A percentile compares a stretch with the other conserved stretches of the same genome.
Conservation (phyloP, 37 sponge, comb jelly and placozoan species). For the Chondrilla cf. caribensis region DNA sequence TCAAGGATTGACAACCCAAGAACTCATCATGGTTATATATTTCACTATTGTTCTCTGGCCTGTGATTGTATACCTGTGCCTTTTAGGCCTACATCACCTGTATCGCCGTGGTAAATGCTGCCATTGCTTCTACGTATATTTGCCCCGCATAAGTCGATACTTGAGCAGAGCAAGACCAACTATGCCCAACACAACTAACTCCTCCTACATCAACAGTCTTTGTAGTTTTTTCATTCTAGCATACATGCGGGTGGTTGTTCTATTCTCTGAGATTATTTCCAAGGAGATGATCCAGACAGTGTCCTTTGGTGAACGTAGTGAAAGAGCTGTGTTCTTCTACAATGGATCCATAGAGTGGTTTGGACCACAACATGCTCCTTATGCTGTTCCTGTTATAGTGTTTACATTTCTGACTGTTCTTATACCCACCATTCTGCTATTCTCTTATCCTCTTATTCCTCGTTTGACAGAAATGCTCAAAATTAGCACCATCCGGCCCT, state of each 20-base stretch:
- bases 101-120: slow-evolving; percentile 3
- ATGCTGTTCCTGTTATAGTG: slow-evolving; percentile 13
- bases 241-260: background rate
- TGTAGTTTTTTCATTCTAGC: slow-evolving; percentile 7
- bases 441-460: background rate
- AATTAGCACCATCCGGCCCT: background rate
- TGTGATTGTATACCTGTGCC: background rate
- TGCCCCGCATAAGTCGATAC: background rate
- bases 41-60: slow-evolving; percentile 10
- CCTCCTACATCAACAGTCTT: background rate
- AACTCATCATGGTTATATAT: background rate
- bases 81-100: background rate
- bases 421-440: background rate
- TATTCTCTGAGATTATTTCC: background rate
- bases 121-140: background rate
- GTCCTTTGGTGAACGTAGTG: too few relatives aligned
- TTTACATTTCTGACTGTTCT: background rate
- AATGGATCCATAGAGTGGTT: background rate
- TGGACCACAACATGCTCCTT: background rate
- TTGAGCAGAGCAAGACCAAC: background rate
- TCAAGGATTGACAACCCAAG: background rate
- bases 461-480: background rate
- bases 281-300: background rate
- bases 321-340: background rate
- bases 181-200: too few relatives aligned